phyloP scores from a whole-genome alignment of 2,797 vertebrate genomes.

The Falco naumanni region DNA sequence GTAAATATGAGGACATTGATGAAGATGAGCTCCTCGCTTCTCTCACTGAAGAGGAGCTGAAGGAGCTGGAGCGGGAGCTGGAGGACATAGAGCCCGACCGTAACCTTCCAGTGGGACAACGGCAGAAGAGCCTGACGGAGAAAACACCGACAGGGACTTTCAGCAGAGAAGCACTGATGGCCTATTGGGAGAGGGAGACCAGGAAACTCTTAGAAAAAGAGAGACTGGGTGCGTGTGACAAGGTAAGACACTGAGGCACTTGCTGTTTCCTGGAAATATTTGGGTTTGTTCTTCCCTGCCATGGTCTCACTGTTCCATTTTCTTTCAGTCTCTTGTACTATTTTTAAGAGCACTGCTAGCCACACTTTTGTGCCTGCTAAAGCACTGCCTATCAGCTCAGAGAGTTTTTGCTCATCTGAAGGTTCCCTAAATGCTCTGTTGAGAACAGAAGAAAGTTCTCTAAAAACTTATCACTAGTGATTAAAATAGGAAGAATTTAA shows the following conservation, averaged over 20 bases:
- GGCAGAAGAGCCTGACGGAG: conserved; percentile 93
- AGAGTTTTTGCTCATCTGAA: background rate
- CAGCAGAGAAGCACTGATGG: conserved; percentile 92
- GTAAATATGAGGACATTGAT: conserved; percentile 96
- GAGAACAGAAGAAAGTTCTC: background rate
- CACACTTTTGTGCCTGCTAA: background rate
- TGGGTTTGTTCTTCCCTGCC: background rate
- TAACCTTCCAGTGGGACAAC: conserved; percentile 89
- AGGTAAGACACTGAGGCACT: conserved; percentile 68
- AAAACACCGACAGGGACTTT: conserved; percentile 94
- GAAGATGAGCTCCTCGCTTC: conserved; percentile 96
- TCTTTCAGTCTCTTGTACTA: background rate
- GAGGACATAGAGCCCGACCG: conserved; percentile 91
- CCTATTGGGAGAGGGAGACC: conserved; percentile 96
- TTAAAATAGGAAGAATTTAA: background rate
- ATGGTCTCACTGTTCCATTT: background rate
- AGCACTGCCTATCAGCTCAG: rapidly evolving
- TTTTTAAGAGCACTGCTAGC: background rate
- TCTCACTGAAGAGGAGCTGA: conserved; percentile 91
- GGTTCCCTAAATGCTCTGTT: background rate
- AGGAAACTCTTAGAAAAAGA: conserved; percentile 91
- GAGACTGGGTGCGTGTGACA: conserved; percentile 76
- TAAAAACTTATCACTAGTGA: background rate
- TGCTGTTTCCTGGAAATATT: background rate
- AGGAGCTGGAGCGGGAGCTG: conserved; percentile 93